These are phyloP conservation scores for Graptemys geographica DNA, from an alignment of 2,797 vertebrate species.

Conservation along the genomic window DNA sequence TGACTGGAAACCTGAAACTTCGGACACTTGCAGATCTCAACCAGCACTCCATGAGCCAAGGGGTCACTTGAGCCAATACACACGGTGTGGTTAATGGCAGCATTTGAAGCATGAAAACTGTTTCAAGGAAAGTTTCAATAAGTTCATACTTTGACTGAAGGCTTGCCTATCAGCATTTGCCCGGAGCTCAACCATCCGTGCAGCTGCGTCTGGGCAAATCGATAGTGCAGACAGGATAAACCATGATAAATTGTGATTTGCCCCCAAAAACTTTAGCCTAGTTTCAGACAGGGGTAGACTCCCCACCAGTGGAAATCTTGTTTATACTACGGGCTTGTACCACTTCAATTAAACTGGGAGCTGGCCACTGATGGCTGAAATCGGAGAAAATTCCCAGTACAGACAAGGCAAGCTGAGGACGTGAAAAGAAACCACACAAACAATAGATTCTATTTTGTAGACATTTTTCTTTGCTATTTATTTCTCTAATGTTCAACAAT, in stretches of 20 bases:
- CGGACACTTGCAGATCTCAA: neutral
- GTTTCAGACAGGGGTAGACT: neutral
- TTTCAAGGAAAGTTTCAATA: neutral
- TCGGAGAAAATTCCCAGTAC: neutral
- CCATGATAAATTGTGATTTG: neutral
- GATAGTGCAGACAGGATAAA: rapidly evolving
- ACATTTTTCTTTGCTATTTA: neutral
- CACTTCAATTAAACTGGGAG: neutral
- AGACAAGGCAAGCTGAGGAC: neutral
- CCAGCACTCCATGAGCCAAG: neutral
- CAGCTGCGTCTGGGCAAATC: rapidly evolving
- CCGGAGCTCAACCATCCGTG: rapidly evolving
- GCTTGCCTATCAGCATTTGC: neutral
- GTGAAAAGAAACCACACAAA: neutral
- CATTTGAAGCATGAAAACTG: neutral
- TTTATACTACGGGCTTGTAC: neutral
- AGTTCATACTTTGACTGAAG: neutral
- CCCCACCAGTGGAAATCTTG: neutral
- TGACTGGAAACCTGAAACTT: neutral
- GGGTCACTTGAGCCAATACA: neutral
- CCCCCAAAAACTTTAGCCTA: neutral
- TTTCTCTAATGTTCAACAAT: neutral
- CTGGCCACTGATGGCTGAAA: neutral
- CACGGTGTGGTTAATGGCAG: neutral
- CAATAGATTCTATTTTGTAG: neutral